Base-by-base conservation (phyloP, 2,797 vertebrate species). In the Phrynocephalus forsythii region DNA sequence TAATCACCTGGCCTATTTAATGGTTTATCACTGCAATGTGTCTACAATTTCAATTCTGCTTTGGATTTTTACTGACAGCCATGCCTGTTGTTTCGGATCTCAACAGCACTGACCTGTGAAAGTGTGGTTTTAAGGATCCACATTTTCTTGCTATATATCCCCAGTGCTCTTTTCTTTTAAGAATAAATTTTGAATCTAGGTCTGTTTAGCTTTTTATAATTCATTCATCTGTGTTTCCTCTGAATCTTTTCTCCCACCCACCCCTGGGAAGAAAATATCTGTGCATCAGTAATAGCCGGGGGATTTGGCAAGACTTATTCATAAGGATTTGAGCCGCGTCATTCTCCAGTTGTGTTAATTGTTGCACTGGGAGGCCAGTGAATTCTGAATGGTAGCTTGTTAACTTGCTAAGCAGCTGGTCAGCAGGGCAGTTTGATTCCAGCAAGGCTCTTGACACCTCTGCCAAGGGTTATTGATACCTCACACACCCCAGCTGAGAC, bases 331-430 rank as follows among this genome's bases (percentile, higher is more conserved):
- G 91, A 91, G 90, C 11, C 0, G 85, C 93, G 88, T 83, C 91
- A 94, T 52, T 82, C 94, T 96, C 96, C 96, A 96, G 96, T 96
- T 96, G 96, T 96, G 94, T 96, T 97, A 95, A 96, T 96, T 94
- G 93, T 94, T 93, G 93, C 93, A 89, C 89, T 93, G 90, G 92
- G 91, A 95, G 94, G 95, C 90, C 91, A 88, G 89, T 4, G 3
- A 95, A 93, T 3, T 5, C 83, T 94, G 94, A 94, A 94, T 93
- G 95, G 94, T 83, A 91, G 95, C 96, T 96, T 96, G 96, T 96
- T 97, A 97, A 96, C 97, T 97, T 96, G 96, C 95, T 97, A 96
- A 97, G 96, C 95, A 96, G 96, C 96, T 97, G 96, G 96, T 97
- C 97, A 97, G 96, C 96, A 97, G 96, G 96, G 94, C 96, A 94